phyloP scores from a whole-genome alignment of 1,140 invertebrate species.

The Drosophila melanica region DNA sequence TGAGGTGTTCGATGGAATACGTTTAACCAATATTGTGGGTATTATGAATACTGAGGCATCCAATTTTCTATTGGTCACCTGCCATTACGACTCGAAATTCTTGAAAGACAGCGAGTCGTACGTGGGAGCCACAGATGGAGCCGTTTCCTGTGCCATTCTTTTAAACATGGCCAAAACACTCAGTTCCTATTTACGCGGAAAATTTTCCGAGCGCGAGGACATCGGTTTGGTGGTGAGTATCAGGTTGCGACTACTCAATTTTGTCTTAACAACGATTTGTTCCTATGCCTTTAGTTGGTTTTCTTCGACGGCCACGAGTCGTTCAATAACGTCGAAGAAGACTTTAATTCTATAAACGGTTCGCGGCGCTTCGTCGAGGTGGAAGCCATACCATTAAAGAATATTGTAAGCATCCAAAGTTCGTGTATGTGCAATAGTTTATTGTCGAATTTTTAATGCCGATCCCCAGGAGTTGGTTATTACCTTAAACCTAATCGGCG shows the following conservation, averaged over 20 bases:
- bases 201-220: background rate
- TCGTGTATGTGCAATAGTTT: no score
- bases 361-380: slow-evolving; percentile 23
- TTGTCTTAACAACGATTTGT: background rate
- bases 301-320: slow-evolving; percentile 57
- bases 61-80: slow-evolving; percentile 27
- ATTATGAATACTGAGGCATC: slow-evolving; percentile 28
- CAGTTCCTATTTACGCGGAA: background rate
- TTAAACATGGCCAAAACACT: slow-evolving; percentile 37
- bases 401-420: slow-evolving; percentile 22
- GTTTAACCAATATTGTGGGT: slow-evolving; percentile 36
- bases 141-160: slow-evolving; percentile 54
- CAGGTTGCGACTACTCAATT: no score
- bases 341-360: slow-evolving; percentile 18
- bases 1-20: slow-evolving; percentile 1
- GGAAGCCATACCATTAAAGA: background rate
- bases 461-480: slow-evolving; percentile 19
- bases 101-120: background rate
- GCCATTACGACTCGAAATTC: slow-evolving; percentile 51
- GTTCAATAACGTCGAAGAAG: background rate
- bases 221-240: slow-evolving; percentile 45
- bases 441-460: no score
- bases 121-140: slow-evolving; percentile 44
- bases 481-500: slow-evolving; percentile 47
- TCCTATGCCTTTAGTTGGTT: slow-evolving; percentile 17